Evolutionary conservation across 2,113 vertebrate genomes (phyloP).

Genomic region (Ancistrus triradiatus): DNA sequence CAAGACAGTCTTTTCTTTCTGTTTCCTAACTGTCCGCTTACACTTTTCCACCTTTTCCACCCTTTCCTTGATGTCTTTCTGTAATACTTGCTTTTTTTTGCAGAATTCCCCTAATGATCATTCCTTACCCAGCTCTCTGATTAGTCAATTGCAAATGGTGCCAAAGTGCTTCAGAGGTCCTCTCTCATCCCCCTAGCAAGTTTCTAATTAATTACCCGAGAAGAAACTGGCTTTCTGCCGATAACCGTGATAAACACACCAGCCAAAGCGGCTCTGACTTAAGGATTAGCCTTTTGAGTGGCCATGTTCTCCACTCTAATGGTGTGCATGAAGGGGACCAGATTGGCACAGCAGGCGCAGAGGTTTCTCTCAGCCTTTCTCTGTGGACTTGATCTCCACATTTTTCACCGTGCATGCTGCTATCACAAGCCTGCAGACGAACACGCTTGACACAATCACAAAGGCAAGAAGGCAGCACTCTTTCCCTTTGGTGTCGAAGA

Average conservation of each 20-base stretch:
- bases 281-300: slow-evolving; percentile 61
- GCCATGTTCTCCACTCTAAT: slow-evolving; percentile 55
- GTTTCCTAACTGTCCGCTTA: neutral
- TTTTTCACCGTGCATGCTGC: slow-evolving; percentile 21
- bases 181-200: slow-evolving; percentile 28
- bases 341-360: slow-evolving; percentile 30
- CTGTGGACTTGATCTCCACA: slow-evolving; percentile 25
- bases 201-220: slow-evolving; percentile 68
- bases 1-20: neutral
- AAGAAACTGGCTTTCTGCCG: slow-evolving; percentile 57
- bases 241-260: slow-evolving; percentile 63
- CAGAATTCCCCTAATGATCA: slow-evolving; percentile 32
- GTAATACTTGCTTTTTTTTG: slow-evolving; percentile 11
- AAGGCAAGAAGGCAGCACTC: slow-evolving; percentile 7
- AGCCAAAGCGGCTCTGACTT: slow-evolving; percentile 50
- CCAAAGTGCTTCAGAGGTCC: slow-evolving; percentile 50
- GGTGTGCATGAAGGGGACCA: slow-evolving; percentile 20
- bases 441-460: slow-evolving; percentile 34
- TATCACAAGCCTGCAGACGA: slow-evolving; percentile 41
- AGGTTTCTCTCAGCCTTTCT: slow-evolving; percentile 28
- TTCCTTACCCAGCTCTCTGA: slow-evolving; percentile 46
- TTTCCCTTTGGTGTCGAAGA: slow-evolving; percentile 19
- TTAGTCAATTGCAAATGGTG: slow-evolving; percentile 59
- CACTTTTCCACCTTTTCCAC: neutral
- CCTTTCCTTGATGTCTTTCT: neutral